Percentiles rank a stretch among this genome's conserved stretches.
Evolutionary conservation across 2,113 vertebrate species (phyloP).

Genomic region (Perca schrenkii): DNA sequence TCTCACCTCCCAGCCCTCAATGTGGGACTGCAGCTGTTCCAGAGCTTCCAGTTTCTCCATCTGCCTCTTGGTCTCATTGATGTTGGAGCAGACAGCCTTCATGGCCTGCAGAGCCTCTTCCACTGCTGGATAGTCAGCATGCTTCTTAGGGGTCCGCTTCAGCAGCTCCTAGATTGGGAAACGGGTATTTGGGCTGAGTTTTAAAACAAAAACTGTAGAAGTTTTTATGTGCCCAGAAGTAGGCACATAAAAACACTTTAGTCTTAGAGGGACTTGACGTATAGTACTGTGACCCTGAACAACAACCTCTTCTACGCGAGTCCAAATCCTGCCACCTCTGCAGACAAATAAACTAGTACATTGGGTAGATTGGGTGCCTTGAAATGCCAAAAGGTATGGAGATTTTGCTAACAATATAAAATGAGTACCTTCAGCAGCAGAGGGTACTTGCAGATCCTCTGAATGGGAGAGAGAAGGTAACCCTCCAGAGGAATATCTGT

Average conservation of each 20-base stretch:
- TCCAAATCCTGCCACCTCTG: background rate
- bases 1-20: conserved; percentile 99
- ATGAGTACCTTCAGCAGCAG: conserved; percentile 94
- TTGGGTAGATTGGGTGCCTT: background rate
- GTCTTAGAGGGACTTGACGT: background rate
- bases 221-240: background rate
- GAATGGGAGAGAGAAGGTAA: conserved; percentile 96
- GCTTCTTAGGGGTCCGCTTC: conserved; percentile 96
- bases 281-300: conserved; percentile 23
- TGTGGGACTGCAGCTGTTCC: conserved; percentile 97
- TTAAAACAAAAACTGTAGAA: background rate
- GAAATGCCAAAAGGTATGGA: background rate
- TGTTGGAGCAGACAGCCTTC: conserved; percentile 98
- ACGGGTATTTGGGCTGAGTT: background rate
- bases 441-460: conserved; percentile 99
- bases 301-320: background rate
- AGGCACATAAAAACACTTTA: background rate
- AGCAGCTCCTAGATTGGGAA: conserved; percentile 88
- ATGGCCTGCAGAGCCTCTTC: conserved; percentile 96
- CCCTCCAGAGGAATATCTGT: conserved; percentile 97
- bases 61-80: conserved; percentile 99
- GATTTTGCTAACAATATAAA: background rate
- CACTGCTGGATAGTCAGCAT: conserved; percentile 92
- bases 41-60: conserved; percentile 99
- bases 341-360: background rate